Percentiles rank a stretch among this genome's conserved stretches.
These are phyloP conservation scores for Drepana arcuata DNA, from an alignment of 1,140 invertebrate species.

Conservation along the genomic window DNA sequence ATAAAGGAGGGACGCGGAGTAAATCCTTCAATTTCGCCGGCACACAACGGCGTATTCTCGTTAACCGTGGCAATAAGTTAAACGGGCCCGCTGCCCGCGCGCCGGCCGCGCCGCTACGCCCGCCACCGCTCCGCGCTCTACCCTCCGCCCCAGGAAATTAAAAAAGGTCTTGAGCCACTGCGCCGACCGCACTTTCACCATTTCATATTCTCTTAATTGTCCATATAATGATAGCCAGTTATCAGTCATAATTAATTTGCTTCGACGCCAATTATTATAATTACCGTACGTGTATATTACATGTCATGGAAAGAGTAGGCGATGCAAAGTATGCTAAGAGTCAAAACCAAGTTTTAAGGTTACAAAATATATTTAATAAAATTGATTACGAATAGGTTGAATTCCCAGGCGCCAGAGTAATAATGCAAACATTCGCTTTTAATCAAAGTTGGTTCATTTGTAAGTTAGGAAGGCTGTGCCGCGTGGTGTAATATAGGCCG, in stretches of 20 bases:
- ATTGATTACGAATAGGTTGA: no score
- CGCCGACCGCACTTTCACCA: constrained; percentile 10
- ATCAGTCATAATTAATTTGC: no score
- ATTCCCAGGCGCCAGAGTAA: no score
- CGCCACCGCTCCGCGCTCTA: constrained; percentile 13
- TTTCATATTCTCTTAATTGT: no score
- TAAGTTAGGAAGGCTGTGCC: constrained; percentile 32
- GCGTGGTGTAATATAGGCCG: constrained; percentile 31
- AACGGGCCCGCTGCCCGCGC: constrained; percentile 45
- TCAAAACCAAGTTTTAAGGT: no score
- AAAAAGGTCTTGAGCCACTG: constrained; percentile 55
- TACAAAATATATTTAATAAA: no score
- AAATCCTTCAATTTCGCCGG: constrained; percentile 69
- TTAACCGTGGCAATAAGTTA: constrained; percentile 71
- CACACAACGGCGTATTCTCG: constrained; percentile 68
- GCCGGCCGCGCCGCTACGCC: constrained; percentile 22
- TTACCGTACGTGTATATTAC: no score
- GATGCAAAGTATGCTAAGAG: no score
- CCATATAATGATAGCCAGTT: no score
- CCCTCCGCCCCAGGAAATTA: constrained; percentile 49
- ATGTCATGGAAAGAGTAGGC: no score
- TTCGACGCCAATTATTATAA: no score
- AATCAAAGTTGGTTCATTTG: constrained; percentile 50
- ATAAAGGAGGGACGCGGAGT: constrained; percentile 69
- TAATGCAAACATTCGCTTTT: constrained; percentile 48